These are phyloP conservation scores for Caenorhabditis panamensis DNA, from an alignment of 2,888 invertebrate genomes.

Conservation along the genomic window DNA sequence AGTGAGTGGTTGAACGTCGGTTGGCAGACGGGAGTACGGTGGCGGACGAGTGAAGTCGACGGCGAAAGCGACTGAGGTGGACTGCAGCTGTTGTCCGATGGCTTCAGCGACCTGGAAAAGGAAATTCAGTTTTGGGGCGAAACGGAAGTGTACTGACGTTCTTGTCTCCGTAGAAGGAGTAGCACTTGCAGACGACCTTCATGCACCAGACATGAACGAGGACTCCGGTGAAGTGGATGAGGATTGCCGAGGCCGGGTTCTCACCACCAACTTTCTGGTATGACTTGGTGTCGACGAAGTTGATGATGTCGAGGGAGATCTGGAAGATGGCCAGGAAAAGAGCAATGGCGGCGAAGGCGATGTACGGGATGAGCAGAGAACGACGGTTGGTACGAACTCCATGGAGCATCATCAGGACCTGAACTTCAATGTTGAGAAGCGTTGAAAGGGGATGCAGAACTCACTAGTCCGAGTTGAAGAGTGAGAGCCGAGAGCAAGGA, in stretches of 20 bases:
- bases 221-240: slow-evolving; percentile 74
- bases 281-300: slow-evolving; percentile 63
- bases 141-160: slow-evolving; percentile 67
- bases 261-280: slow-evolving; percentile 28
- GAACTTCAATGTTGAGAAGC: not conserved
- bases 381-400: slow-evolving; percentile 76
- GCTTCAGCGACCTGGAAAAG: slow-evolving; percentile 74
- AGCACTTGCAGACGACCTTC: slow-evolving; percentile 80
- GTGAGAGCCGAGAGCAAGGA: slow-evolving; percentile 70
- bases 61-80: slow-evolving; percentile 78
- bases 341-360: slow-evolving; percentile 76
- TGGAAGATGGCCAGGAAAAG: slow-evolving; percentile 69
- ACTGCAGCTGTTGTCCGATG: slow-evolving; percentile 79
- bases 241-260: slow-evolving; percentile 56
- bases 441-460: not conserved
- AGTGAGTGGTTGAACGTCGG: slow-evolving; percentile 52
- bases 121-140: slow-evolving; percentile 3
- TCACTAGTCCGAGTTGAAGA: slow-evolving; percentile 68
- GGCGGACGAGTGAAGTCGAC: slow-evolving; percentile 80
- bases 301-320: slow-evolving; percentile 72
- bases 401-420: slow-evolving; percentile 78
- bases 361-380: slow-evolving; percentile 77
- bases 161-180: slow-evolving; percentile 80
- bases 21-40: slow-evolving; percentile 67
- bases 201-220: slow-evolving; percentile 80